Base-by-base conservation (phyloP, 2,888 invertebrate genomes). In the Neuroscelio doddi region DNA sequence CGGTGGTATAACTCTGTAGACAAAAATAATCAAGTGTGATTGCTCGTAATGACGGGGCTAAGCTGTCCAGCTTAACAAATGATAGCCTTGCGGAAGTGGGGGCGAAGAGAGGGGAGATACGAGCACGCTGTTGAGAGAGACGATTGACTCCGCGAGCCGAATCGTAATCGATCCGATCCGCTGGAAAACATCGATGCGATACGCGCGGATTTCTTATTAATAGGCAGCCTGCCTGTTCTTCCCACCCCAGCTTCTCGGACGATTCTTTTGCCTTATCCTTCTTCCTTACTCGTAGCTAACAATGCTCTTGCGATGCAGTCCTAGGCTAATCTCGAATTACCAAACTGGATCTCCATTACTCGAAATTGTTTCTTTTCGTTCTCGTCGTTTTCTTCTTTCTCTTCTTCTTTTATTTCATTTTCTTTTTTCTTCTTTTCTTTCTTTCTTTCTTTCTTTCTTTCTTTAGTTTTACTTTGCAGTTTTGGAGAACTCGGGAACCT, bases 11-110 rank as follows among this genome's bases (percentile, higher is more conserved):
- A 62, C 56, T 71, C 71, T 81, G 81, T 82, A 82, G 82, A 83
- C 82, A 81, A 83, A 82, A 83, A 83, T 83, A 83, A 83, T 83
- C 83, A 83, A 82, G 76, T 81, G 81, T 81, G 82, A 82, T 82
- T 81, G 82, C 81, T 82, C 79, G 81, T 83, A 82, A 83, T 83
- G 80, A 83, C 75, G 79, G 82, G 80, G 74, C 80, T 78, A 80
- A 82, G 81, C 79, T 83, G 81, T 81, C 80, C 81, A 82, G 78
- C 80, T 83, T 82, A 83, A 83, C 81, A 83, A 82, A 83, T 83
- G 80, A 82, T 82, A 82, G 61, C 71, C 62, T 32, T 32, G 39
- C 39, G 47, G 44, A 57, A 34, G 59, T 38, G 38, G 30, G 49
- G 46, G 29, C 49, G 44, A 50, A 27, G 29, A 38, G 27, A 50